These are phyloP conservation scores for Theropithecus gelada DNA, from an alignment of 2,113 vertebrate genomes.

Conservation along the genomic window DNA sequence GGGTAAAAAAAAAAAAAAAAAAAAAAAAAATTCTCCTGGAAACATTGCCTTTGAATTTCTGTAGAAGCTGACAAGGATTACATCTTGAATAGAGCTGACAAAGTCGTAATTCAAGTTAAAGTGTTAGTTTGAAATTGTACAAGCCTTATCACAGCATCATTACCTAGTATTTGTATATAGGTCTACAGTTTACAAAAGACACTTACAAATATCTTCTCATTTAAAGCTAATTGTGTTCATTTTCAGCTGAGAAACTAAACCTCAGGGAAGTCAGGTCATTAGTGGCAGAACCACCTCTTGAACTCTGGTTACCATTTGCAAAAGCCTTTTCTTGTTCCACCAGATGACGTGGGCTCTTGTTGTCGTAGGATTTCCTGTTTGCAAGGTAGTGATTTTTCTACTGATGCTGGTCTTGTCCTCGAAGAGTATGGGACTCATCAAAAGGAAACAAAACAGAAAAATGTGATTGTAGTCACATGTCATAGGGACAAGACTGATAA, in stretches of 20 bases:
- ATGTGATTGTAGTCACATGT: neutral
- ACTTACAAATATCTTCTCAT: neutral
- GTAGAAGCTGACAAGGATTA: neutral
- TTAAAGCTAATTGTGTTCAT: neutral
- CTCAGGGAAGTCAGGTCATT: neutral
- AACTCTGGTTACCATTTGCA: neutral
- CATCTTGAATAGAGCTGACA: neutral
- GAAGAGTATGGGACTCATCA: neutral
- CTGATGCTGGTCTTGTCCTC: neutral
- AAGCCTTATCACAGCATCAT: neutral
- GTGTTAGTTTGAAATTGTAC: neutral
- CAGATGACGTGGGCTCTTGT: neutral
- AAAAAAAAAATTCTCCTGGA: neutral
- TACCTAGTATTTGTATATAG: neutral
- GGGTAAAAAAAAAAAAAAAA: neutral
- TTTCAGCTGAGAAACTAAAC: neutral
- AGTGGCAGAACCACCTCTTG: neutral
- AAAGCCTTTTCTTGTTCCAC: neutral
- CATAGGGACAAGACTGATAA: neutral
- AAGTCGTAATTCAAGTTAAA: neutral
- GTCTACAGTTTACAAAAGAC: neutral
- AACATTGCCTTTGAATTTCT: constrained; percentile 16
- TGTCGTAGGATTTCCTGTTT: neutral
- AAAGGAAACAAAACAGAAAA: neutral
- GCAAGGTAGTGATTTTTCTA: neutral